These are phyloP conservation scores for Temnothorax rugatulus DNA, from an alignment of 2,888 invertebrate genomes.

Conservation along the genomic window DNA sequence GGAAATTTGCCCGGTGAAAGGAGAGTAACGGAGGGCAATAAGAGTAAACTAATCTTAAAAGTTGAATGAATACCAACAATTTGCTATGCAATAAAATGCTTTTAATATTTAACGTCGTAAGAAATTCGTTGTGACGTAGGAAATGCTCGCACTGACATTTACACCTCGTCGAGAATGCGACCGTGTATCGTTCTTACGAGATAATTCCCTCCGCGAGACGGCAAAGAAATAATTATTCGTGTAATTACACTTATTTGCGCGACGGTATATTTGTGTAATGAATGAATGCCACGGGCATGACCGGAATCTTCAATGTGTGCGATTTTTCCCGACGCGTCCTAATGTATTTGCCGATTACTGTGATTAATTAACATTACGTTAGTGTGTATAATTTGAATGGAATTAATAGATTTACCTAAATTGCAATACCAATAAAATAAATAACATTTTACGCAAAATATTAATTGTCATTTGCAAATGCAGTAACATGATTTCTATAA, in stretches of 20 bases:
- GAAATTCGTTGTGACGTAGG: conserved; percentile 6
- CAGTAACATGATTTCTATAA: not conserved
- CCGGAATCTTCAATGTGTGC: conserved; percentile 7
- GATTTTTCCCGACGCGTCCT: not conserved
- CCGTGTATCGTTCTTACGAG: conserved; percentile 4
- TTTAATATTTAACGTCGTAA: conserved; percentile 48
- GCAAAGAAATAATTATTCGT: conserved; percentile 41
- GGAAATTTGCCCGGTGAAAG: conserved; percentile 70
- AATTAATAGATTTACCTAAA: conserved; percentile 23
- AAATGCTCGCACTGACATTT: not conserved
- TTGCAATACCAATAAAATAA: conserved; percentile 11
- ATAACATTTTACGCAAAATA: not conserved
- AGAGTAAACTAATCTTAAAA: conserved; percentile 69
- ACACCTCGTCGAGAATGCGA: not conserved
- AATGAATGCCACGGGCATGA: conserved; percentile 13
- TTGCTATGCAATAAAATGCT: conserved; percentile 37
- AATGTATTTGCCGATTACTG: conserved; percentile 28
- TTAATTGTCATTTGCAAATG: not conserved
- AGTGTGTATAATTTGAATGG: conserved; percentile 12
- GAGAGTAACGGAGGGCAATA: conserved; percentile 46
- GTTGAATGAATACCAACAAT: conserved; percentile 54
- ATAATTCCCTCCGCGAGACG: conserved; percentile 7
- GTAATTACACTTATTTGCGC: conserved; percentile 40
- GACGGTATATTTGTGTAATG: conserved; percentile 17
- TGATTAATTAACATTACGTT: conserved; percentile 42